A percentile compares a stretch with the other conserved stretches of the same genome.
These are phyloP conservation scores for Melieria picta DNA, from an alignment of 2,888 invertebrate species.

Conservation along the genomic window DNA sequence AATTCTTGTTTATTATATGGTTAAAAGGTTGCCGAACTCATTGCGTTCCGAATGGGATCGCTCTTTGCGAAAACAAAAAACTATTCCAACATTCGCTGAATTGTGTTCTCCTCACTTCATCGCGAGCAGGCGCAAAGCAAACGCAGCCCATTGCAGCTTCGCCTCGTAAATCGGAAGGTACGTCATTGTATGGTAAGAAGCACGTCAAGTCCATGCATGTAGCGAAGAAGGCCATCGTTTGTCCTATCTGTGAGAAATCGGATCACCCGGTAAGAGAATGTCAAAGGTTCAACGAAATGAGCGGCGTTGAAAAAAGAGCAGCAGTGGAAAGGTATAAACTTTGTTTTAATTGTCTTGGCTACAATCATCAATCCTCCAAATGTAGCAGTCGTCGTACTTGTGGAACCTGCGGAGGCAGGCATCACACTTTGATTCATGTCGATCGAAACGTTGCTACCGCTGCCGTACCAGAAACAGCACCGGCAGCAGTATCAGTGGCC, in stretches of 20 bases:
- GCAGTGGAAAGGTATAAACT: constrained; percentile 9
- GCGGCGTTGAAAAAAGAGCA: background rate
- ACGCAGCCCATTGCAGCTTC: background rate
- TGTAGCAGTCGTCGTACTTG: constrained; percentile 4
- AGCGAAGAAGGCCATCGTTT: background rate
- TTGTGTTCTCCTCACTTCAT: background rate
- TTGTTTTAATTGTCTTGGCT: constrained; percentile 15
- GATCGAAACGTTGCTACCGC: no score
- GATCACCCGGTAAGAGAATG: no score
- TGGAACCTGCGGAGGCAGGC: background rate
- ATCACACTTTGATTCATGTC: constrained; percentile 5
- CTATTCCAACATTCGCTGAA: constrained; percentile 3
- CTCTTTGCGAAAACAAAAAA: background rate
- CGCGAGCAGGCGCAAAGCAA: background rate
- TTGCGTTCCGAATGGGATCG: constrained; percentile 16
- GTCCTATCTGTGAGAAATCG: background rate
- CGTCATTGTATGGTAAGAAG: background rate
- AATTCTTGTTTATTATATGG: constrained; percentile 15
- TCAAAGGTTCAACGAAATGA: background rate
- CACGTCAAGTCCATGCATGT: background rate
- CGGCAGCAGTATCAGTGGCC: no score
- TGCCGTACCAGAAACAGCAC: no score
- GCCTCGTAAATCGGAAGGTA: background rate
- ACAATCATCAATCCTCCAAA: constrained; percentile 7
- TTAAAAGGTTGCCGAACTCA: constrained; percentile 5